phyloP scores from a whole-genome alignment of 2,797 vertebrate species.

The Luscinia luscinia region DNA sequence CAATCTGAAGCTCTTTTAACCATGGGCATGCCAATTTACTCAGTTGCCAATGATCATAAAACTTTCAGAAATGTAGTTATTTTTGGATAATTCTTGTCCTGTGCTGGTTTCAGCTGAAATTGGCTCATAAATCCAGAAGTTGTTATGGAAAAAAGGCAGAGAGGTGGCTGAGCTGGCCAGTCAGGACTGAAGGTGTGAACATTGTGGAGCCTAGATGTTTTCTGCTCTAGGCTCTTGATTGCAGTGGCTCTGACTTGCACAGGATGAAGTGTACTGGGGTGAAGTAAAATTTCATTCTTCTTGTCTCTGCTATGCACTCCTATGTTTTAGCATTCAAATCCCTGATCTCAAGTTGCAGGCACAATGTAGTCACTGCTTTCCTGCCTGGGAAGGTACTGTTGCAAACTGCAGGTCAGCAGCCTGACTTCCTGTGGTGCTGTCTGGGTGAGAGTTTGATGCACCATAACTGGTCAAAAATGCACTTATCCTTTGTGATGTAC shows the following conservation, averaged over 20 bases:
- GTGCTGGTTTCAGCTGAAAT: background rate
- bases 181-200: background rate
- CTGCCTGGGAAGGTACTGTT: background rate
- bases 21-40: background rate
- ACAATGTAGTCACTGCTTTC: background rate
- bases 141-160: background rate
- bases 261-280: background rate
- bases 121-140: background rate
- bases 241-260: background rate
- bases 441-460: background rate
- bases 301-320: background rate
- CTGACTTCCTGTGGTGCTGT: background rate
- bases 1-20: background rate
- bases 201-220: background rate
- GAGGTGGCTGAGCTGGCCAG: background rate
- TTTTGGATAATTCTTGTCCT: background rate
- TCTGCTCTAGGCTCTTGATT: background rate
- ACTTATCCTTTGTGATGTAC: background rate
- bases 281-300: background rate
- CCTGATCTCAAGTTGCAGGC: background rate
- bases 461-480: background rate
- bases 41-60: background rate
- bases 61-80: background rate
- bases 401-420: background rate
- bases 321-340: background rate